Evolutionary conservation across 2,888 invertebrate genomes (phyloP).

Genomic region (Mycalesis mineus): DNA sequence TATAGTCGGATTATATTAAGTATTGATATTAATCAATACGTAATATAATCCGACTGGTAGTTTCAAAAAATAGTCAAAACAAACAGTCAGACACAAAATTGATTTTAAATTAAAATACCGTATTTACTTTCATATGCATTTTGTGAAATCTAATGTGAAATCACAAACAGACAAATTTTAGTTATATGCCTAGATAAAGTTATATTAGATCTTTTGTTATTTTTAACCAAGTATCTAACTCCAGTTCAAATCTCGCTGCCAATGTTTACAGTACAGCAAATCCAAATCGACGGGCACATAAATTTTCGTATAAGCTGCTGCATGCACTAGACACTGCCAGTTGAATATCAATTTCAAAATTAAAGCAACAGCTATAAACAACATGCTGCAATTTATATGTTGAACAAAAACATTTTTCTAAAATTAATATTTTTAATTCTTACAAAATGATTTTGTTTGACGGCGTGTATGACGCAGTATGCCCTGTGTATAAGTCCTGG

Average conservation of each 20-base stretch:
- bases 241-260: background rate
- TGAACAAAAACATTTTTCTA: background rate
- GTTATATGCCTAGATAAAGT: background rate
- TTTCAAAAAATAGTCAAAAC: no score
- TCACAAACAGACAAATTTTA: background rate
- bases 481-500: no score
- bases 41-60: no score
- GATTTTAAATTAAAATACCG: no score
- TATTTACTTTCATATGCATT: no score
- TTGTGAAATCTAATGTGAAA: no score
- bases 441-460: no score
- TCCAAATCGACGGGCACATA: background rate
- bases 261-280: background rate
- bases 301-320: constrained; percentile 6
- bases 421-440: background rate
- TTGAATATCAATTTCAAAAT: constrained; percentile 8
- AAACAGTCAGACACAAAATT: no score
- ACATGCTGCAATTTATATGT: background rate
- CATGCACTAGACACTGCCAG: constrained; percentile 12
- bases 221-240: background rate
- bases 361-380: background rate
- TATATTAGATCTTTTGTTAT: background rate
- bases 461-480: no score
- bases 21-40: no score
- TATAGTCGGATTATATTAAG: no score